Evolutionary conservation across 2,888 invertebrate species (phyloP).

Genomic region (Eulithis testata): DNA sequence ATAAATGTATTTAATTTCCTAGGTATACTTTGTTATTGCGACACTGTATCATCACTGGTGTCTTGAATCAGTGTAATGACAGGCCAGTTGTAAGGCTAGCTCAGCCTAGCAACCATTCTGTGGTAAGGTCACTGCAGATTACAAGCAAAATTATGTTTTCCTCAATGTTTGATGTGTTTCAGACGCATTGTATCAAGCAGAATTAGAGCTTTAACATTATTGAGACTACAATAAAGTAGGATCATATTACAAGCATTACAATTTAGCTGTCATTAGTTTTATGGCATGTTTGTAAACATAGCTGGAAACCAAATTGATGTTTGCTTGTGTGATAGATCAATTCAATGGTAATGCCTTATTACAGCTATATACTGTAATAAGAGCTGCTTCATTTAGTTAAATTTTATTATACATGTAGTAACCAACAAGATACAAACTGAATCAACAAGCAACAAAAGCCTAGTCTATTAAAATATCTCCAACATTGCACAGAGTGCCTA

Average conservation of each 20-base stretch:
- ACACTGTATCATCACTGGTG: too few species aligned
- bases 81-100: background rate
- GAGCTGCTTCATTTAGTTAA: too few species aligned
- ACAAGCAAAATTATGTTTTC: constrained; percentile 37
- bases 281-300: constrained; percentile 42
- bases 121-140: constrained; percentile 21
- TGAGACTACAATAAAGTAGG: background rate
- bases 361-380: too few species aligned
- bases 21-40: too few species aligned
- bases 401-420: background rate
- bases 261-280: constrained; percentile 21
- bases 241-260: background rate
- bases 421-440: constrained; percentile 22
- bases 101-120: constrained; percentile 12
- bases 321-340: background rate
- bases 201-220: constrained; percentile 7
- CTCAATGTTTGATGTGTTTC: constrained; percentile 23
- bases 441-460: constrained; percentile 20
- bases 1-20: too few species aligned
- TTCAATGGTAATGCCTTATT: background rate
- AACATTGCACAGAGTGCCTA: background rate
- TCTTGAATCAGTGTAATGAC: background rate
- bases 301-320: background rate
- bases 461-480: background rate
- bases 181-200: constrained; percentile 6